Evolutionary conservation across 2,888 invertebrate genomes (phyloP), one percentile per base, ranked within the genome.

Genomic region (Xestia ashworthii): DNA sequence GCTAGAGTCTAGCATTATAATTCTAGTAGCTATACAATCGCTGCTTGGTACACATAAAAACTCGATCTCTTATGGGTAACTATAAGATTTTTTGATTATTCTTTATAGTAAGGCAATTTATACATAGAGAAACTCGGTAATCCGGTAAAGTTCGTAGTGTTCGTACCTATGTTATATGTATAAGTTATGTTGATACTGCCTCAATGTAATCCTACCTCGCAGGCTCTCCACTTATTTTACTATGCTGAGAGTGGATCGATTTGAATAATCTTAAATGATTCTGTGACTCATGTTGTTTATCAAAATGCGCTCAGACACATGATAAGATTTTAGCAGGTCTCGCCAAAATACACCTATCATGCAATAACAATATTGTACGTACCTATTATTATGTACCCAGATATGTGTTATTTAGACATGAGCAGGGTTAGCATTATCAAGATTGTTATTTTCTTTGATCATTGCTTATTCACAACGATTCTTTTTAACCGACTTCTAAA

Each of bases 271-370:
- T 38, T 25, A 50, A 55, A 55, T 70, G 46, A 68, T 53, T 41
- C 19, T 64, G 48, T 84, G 73, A 80, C 5, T 81, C 73, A 87
- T 60, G 3, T 44, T 14, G 50, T 60, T 81, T 87, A 76, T 76
- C 85, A 74, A 25, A 44, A 38, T 62, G 32, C 69, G 44, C 65
- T 68, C 76, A 74, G 73, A 68, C 76, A 74, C 58, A 71, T 69
- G 74, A 75, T 87, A 77, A 71, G 25, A 46, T 67, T 73, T 77
- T 78, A 5, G 48, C 5, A 6, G n/a, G 48, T 41, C 46, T 74
- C 65, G 25, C 41, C 0, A 55, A 64, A 16, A 22, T n/a, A 19
- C 41, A 64, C 11, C n/a, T 58, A 50, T 32, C 41, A 46, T 64
- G 60, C 50, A 76, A 76, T 50, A 65, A 66, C 38, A 55, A 64